Percentiles rank a stretch among this genome's conserved stretches.
These are phyloP conservation scores for Acestrorhynchus altus DNA, from an alignment of 2,797 vertebrate genomes.

Conservation along the genomic window DNA sequence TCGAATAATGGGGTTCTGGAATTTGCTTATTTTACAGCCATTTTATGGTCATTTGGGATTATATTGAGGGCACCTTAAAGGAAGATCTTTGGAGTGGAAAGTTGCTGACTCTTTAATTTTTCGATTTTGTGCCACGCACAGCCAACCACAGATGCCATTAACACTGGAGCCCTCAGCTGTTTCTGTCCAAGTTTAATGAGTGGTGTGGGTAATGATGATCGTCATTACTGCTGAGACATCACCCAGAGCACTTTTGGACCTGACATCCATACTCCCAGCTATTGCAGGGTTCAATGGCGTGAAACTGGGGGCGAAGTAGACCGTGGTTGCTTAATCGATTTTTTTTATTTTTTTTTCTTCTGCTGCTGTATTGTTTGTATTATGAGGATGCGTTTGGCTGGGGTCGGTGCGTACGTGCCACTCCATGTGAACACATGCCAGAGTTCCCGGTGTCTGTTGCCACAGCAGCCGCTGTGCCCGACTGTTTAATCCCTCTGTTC, in stretches of 20 bases:
- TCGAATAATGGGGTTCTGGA: no score
- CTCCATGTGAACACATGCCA: slow-evolving; percentile 60
- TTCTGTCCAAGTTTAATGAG: slow-evolving; percentile 22
- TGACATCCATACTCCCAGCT: background rate
- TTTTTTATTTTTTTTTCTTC: slow-evolving; percentile 43
- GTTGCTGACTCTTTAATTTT: background rate
- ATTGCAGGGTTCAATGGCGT: background rate
- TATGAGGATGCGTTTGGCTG: slow-evolving; percentile 65
- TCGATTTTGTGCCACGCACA: background rate
- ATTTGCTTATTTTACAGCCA: no score
- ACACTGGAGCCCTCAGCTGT: background rate
- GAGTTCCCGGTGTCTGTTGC: slow-evolving; percentile 66
- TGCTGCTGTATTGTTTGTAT: slow-evolving; percentile 59
- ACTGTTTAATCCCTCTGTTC: slow-evolving; percentile 70
- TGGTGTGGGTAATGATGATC: slow-evolving; percentile 4
- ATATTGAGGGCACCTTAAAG: no score
- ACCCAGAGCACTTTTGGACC: background rate
- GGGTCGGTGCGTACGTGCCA: slow-evolving; percentile 69
- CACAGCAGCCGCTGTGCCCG: slow-evolving; percentile 64
- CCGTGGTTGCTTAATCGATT: background rate
- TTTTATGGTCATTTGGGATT: no score
- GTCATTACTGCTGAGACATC: background rate
- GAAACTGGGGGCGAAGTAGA: slow-evolving; percentile 19
- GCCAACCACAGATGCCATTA: slow-evolving; percentile 1
- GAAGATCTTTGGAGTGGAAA: background rate